phyloP scores from a whole-genome alignment of 2,888 invertebrate genomes.

The Ophraella communa region DNA sequence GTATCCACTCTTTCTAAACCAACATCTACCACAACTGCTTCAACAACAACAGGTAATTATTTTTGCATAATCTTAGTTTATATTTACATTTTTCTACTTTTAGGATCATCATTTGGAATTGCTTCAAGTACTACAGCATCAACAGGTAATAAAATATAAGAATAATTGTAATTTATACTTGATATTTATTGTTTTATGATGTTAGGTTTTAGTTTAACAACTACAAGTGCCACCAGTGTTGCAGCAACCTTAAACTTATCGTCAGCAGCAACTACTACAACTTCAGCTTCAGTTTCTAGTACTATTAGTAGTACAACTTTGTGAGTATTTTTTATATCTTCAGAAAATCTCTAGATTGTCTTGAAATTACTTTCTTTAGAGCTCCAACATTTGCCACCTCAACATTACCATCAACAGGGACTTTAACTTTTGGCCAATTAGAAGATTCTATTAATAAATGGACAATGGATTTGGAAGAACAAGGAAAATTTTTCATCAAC shows the following conservation, averaged over 20 bases:
- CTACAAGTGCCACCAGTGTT: conserved; percentile 19
- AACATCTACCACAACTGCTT: conserved; percentile 23
- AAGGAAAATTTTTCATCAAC: conserved; percentile 89
- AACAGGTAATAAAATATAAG: neutral
- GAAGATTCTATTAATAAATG: conserved; percentile 95
- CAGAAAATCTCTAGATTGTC: neutral
- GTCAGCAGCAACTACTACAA: conserved; percentile 2
- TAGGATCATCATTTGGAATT: conserved; percentile 7
- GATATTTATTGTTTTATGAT: neutral
- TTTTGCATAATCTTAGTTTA: neutral
- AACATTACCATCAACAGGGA: conserved; percentile 55
- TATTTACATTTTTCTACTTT: neutral
- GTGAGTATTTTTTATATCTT: conserved; percentile 1
- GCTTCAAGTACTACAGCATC: conserved; percentile 4
- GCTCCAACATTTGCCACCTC: conserved; percentile 43
- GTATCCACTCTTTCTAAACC: conserved; percentile 28
- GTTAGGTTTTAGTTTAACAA: conserved; percentile 23
- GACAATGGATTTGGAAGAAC: conserved; percentile 90
- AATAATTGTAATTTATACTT: neutral
- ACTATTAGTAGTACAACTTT: conserved; percentile 11
- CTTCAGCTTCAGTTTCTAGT: conserved; percentile 6
- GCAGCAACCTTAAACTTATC: conserved; percentile 7
- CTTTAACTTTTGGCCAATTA: conserved; percentile 81
- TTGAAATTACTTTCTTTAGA: conserved; percentile 22
- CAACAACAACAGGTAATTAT: conserved; percentile 31